Conservation (phyloP, 1,140 invertebrate genomes). For the Sarcophaga peregrina region DNA sequence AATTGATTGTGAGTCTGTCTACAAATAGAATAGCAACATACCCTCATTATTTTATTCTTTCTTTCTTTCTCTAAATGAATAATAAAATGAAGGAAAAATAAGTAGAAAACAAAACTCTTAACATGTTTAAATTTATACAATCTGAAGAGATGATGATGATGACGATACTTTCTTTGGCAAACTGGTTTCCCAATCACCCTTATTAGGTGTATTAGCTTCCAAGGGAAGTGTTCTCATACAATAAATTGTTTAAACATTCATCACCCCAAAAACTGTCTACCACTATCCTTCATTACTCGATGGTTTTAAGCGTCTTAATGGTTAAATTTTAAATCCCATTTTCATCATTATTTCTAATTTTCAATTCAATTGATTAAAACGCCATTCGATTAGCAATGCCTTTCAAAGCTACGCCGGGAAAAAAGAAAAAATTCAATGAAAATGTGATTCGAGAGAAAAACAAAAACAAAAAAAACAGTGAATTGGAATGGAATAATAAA, state of each 20-base stretch:
- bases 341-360: conserved; percentile 43
- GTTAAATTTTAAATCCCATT: conserved; percentile 32
- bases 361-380: conserved; percentile 48
- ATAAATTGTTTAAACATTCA: not conserved
- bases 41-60: not conserved
- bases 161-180: too few relatives aligned
- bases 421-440: too few relatives aligned
- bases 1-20: not conserved
- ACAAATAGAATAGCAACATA: not conserved
- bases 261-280: not conserved
- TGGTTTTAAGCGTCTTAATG: not conserved
- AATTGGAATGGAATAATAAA: conserved; percentile 43
- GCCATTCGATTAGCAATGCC: conserved; percentile 48
- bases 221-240: too few relatives aligned
- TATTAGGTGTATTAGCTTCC: too few relatives aligned
- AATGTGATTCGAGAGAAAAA: not conserved
- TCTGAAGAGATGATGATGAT: not conserved
- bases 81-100: not conserved
- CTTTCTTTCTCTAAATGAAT: not conserved
- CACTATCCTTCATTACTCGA: too few relatives aligned
- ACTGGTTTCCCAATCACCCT: not conserved
- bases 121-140: conserved; percentile 9
- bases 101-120: not conserved
- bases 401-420: not conserved
- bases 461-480: too few relatives aligned